These are phyloP conservation scores for Penaeus monodon DNA, from an alignment of 2,888 invertebrate genomes.

Conservation along the genomic window DNA sequence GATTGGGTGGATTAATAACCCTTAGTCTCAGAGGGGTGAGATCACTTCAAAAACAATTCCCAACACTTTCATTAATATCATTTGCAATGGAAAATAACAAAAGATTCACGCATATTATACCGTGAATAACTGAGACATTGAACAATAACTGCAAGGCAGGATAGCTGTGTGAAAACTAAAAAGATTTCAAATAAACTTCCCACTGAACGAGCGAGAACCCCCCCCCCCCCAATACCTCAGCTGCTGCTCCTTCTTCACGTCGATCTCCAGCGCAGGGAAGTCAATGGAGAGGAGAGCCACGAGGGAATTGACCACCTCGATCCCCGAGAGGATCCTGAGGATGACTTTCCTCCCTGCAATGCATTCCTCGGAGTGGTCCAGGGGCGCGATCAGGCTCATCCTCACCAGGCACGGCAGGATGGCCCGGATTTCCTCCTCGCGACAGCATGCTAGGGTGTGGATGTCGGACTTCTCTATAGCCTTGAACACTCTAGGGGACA, in stretches of 20 bases:
- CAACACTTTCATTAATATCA: too few species aligned
- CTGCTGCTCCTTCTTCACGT: conserved; percentile 92
- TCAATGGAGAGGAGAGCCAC: conserved; percentile 93
- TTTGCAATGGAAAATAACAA: too few species aligned
- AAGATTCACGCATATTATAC: too few species aligned
- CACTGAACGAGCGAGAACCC: background rate
- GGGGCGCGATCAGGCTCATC: conserved; percentile 89
- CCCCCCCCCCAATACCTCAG: conserved; percentile 75
- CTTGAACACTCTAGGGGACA: conserved; percentile 80
- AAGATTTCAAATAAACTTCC: background rate
- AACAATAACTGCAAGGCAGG: too few species aligned
- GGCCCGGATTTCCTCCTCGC: conserved; percentile 83
- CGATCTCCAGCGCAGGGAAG: conserved; percentile 91
- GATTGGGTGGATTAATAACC: too few species aligned
- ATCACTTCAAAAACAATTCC: too few species aligned
- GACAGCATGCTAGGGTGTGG: conserved; percentile 57
- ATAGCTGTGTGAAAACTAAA: background rate
- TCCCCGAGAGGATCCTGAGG: conserved; percentile 88
- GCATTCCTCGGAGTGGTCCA: conserved; percentile 87
- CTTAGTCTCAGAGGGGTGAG: too few species aligned
- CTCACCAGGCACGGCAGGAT: conserved; percentile 91
- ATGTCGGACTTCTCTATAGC: conserved; percentile 89
- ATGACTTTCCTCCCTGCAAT: conserved; percentile 88
- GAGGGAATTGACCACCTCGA: conserved; percentile 93
- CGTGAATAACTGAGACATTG: too few species aligned